These are phyloP conservation scores for Alcis repandata DNA, from an alignment of 2,888 invertebrate species.

Conservation along the genomic window DNA sequence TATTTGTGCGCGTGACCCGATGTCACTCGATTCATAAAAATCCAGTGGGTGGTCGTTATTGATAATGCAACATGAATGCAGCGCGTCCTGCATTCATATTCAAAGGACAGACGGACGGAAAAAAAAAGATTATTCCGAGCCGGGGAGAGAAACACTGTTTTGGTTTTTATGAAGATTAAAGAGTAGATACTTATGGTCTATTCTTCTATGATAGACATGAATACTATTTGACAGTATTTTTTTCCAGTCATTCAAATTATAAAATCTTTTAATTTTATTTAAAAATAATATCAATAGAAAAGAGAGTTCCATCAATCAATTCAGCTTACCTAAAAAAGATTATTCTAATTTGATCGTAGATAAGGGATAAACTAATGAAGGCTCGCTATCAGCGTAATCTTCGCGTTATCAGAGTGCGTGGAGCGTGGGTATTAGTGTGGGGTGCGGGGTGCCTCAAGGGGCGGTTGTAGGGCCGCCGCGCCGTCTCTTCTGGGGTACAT, in stretches of 20 bases:
- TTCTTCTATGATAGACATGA: no score
- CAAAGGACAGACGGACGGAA: not conserved
- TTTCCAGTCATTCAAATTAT: no score
- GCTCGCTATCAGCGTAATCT: constrained; percentile 25
- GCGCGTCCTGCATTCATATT: not conserved
- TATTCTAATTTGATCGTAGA: not conserved
- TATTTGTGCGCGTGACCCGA: not conserved
- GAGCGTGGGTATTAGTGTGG: constrained; percentile 19
- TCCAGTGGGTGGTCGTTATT: not conserved
- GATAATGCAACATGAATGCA: constrained; percentile 8
- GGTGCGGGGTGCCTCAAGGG: constrained; percentile 3
- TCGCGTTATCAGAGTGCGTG: constrained; percentile 11
- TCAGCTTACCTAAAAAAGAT: not conserved
- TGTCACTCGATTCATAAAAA: not conserved
- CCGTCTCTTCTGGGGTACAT: not conserved
- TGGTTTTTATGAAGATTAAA: not conserved
- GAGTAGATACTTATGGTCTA: no score
- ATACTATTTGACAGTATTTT: no score
- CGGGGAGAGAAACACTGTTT: not conserved
- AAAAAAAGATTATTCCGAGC: not conserved
- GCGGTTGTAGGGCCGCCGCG: not conserved
- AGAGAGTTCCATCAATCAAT: not conserved
- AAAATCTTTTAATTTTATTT: no score
- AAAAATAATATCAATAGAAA: not conserved
- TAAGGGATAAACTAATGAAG: constrained; percentile 2